Evolutionary conservation across 2,113 vertebrate species (phyloP), one percentile per base, ranked within the genome.

Genomic region (Syrrhaptes paradoxus): DNA sequence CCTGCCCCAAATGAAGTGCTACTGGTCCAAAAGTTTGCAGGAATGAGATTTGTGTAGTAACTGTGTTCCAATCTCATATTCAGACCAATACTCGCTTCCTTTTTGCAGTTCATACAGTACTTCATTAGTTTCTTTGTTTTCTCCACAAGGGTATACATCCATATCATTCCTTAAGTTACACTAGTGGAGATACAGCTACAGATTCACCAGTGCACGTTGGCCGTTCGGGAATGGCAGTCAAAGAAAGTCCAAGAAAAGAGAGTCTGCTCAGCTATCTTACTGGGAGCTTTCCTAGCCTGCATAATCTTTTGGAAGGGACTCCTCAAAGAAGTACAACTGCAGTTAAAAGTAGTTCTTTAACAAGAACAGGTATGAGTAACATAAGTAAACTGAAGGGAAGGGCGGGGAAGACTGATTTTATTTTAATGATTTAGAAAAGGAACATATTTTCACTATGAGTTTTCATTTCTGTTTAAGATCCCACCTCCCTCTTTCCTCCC

Each of bases 91-190:
- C 9, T 48, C 8, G 1, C 14, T 84, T 81, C 38, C 6, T 62
- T 84, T 93, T 74, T 88, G 34, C 57, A 41, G 7, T 90, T 77
- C 24, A 11, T 7, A 8, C 13, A 10, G 11, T 11, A 17, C 13
- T 90, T 88, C 3, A 58, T 34, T 38, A 0, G 5, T 85, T 74
- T 32, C 9, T 87, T 73, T 85, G 17, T 65, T 91, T 75, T 72
- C 16, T 72, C 16, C 93, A 32, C 58, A 76, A 99, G 99, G 99
- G 99, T 67, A 98, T 99, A 51, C 99, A 99, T 96, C 99, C 99
- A 0, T 99, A 99, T 97, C 99, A 99, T 84, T 99, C 99, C 29
- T 95, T 99, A 95, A 99, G 99, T 97, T 99, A 99, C 91, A 99
- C 99, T 59, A 99, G 99, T 61, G 99, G 99, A 43, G 99, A 99